These are phyloP conservation scores for Xylota segnis DNA, from an alignment of 2,888 invertebrate genomes.

Conservation along the genomic window DNA sequence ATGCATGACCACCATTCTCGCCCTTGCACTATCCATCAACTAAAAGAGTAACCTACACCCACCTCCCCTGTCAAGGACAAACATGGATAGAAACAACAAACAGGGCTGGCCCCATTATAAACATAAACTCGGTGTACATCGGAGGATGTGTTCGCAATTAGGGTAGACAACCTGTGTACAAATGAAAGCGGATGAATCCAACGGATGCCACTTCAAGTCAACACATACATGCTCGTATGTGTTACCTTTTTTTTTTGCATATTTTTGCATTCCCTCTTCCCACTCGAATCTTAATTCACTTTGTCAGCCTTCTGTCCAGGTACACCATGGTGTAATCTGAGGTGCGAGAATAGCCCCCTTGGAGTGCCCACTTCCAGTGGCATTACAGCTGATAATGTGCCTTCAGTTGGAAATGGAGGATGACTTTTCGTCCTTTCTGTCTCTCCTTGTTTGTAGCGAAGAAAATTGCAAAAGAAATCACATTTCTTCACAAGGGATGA, in stretches of 20 bases:
- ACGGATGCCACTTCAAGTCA: conserved; percentile 28
- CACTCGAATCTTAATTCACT: conserved; percentile 43
- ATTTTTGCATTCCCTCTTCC: not conserved
- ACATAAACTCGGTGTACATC: conserved; percentile 30
- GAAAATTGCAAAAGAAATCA: not conserved
- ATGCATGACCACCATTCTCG: conserved; percentile 45
- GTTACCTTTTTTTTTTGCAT: conserved; percentile 9
- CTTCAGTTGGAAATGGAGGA: conserved; percentile 34
- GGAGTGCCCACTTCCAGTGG: conserved; percentile 22
- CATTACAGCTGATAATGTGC: conserved; percentile 36
- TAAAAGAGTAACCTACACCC: conserved; percentile 13
- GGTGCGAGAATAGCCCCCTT: not conserved
- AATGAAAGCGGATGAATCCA: conserved; percentile 19
- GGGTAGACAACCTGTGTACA: conserved; percentile 32
- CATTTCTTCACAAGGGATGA: conserved; percentile 15
- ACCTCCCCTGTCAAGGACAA: conserved; percentile 11
- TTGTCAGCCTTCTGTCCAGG: conserved; percentile 17
- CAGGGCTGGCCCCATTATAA: conserved; percentile 15
- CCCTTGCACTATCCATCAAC: conserved; percentile 5
- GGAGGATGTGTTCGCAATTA: conserved; percentile 55
- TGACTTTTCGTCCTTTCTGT: conserved; percentile 3
- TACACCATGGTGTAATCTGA: conserved; percentile 17
- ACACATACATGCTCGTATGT: not conserved
- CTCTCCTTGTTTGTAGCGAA: conserved; percentile 31
- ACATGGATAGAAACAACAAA: conserved; percentile 21